Evolutionary conservation across 2,888 invertebrate species (phyloP), one percentile per base, ranked within the genome.

Genomic region (Drosophila prolongata): DNA sequence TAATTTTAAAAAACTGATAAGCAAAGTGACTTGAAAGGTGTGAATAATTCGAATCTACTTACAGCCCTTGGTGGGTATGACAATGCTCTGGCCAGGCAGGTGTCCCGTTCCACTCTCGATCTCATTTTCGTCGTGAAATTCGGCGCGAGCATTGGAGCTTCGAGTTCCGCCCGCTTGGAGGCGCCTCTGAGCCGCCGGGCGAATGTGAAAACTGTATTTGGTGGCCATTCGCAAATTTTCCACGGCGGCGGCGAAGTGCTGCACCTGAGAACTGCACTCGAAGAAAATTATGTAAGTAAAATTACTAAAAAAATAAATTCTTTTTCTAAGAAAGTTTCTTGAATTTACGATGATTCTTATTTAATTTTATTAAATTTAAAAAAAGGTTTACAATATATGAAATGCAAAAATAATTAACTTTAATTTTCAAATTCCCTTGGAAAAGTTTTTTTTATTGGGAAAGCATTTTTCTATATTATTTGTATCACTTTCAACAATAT

Each of bases 51-150:
- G 1, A 30, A 8, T 24, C 30, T 46, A 89, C 96, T 95, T 94
- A 96, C 96, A 96, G 93, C 96, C 96, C 94, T 96, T 96, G 10
- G 96, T 96, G 34, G 96, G 95, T 67, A 96, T 95, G 35, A 96
- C 94, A 70, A 96, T 95, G 83, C 95, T 94, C 82, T 95, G 95
- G 49, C 94, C 94, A 49, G 94, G 94, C 59, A 94, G 93, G n/a
- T 93, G 93, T 4, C 55, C 71, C 6, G 62, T 46, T 50, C 46
- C 73, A 59, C 90, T 82, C 58, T 92, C 91, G 47, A 92, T 85
- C 78, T 92, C 92, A 57, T 92, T 92, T 49, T 83, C 88, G 13
- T 89, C 92, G 71, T 93, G 92, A 19, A 93, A 90, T 58, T 93
- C 93, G 1, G 90, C 92, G 52, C 91, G 87, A 50, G 65, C 89